phyloP scores from a whole-genome alignment of 2,888 invertebrate species.

The Metalampra italica region DNA sequence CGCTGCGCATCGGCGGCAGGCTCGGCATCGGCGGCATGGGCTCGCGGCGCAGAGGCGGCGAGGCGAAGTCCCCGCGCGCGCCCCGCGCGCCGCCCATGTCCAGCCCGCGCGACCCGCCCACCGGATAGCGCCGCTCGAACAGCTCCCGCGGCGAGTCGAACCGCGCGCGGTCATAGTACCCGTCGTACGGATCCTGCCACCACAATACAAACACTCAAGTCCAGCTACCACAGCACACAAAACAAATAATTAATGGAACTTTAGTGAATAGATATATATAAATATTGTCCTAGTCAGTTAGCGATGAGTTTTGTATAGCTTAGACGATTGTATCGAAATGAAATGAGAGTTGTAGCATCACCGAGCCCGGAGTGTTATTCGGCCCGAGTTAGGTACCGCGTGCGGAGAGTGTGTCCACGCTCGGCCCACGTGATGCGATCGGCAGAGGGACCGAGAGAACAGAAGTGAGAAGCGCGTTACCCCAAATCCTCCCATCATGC shows the following conservation, averaged over 20 bases:
- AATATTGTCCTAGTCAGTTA: not conserved
- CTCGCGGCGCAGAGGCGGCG: conserved; percentile 87
- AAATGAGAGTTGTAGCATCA: conserved; percentile 41
- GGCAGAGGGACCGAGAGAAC: conserved; percentile 33
- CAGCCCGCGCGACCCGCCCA: conserved; percentile 74
- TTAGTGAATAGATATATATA: too few species aligned
- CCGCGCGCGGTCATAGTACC: conserved; percentile 88
- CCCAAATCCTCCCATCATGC: conserved; percentile 94
- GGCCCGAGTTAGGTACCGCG: conserved; percentile 56
- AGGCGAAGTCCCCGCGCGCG: conserved; percentile 82
- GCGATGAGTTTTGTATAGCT: too few species aligned
- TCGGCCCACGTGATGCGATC: conserved; percentile 56
- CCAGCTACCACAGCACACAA: not conserved
- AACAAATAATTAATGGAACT: too few species aligned
- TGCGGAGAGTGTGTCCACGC: conserved; percentile 52
- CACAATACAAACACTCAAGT: conserved; percentile 4
- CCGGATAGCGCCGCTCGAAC: conserved; percentile 88
- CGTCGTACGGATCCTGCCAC: conserved; percentile 83
- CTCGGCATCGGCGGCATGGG: conserved; percentile 90
- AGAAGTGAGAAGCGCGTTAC: conserved; percentile 78
- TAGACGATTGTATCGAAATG: not conserved
- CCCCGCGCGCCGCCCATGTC: conserved; percentile 75
- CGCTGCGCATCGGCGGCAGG: conserved; percentile 79
- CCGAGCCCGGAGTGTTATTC: conserved; percentile 40
- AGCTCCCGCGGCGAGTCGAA: conserved; percentile 89